A percentile compares a stretch with the other conserved stretches of the same genome.
Evolutionary conservation across 2,797 vertebrate genomes (phyloP).

Genomic region (Aeoliscus strigatus): DNA sequence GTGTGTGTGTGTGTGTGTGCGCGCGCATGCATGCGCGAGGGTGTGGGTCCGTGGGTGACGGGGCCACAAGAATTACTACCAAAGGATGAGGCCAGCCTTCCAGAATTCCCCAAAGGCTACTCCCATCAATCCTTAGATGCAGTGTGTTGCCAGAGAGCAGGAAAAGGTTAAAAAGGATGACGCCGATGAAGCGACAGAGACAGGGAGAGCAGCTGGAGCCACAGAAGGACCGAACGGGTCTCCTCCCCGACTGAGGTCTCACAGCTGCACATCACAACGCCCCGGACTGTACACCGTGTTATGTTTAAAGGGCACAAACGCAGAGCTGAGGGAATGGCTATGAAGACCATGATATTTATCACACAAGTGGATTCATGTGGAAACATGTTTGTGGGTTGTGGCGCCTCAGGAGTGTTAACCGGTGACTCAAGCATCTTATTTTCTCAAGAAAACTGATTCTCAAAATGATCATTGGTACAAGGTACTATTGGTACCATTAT

Average conservation of each 20-base stretch:
- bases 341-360: no score
- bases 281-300: slow-evolving; percentile 30
- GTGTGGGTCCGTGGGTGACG: slow-evolving; percentile 4
- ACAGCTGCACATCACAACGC: slow-evolving; percentile 45
- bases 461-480: no score
- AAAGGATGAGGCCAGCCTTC: slow-evolving; percentile 32
- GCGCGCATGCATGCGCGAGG: no score
- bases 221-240: slow-evolving; percentile 31
- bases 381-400: slow-evolving; percentile 21
- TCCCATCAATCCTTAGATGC: slow-evolving; percentile 33
- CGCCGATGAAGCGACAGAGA: slow-evolving; percentile 23
- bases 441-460: slow-evolving; percentile 8
- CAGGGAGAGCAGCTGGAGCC: slow-evolving; percentile 40
- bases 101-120: slow-evolving; percentile 45
- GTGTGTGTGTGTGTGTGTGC: slow-evolving; percentile 8
- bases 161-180: slow-evolving; percentile 17
- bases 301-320: slow-evolving; percentile 1
- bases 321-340: slow-evolving; percentile 14
- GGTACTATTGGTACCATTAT: no score
- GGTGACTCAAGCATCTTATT: slow-evolving; percentile 22
- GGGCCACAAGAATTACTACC: slow-evolving; percentile 44
- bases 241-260: slow-evolving; percentile 45
- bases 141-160: slow-evolving; percentile 24
- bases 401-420: slow-evolving; percentile 20
- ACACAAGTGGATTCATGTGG: no score